Conservation (phyloP, 2,113 vertebrate genomes). For the Gobius niger region DNA sequence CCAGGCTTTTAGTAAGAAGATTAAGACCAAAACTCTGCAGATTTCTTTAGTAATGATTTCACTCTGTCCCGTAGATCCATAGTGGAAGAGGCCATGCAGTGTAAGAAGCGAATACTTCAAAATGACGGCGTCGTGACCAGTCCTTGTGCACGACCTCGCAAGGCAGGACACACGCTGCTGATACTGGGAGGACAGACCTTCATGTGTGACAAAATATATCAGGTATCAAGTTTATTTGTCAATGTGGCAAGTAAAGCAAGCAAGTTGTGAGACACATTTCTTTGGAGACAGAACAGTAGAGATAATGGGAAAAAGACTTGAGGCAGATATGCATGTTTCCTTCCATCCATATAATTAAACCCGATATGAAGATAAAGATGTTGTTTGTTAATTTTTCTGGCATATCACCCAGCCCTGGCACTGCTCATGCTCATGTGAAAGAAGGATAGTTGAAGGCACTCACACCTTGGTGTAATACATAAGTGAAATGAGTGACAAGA, state of each 20-base stretch:
- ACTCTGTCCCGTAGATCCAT: slow-evolving; percentile 56
- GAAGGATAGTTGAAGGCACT: not conserved
- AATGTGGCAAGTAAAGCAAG: not conserved
- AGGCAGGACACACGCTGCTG: slow-evolving; percentile 90
- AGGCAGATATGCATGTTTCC: too few species aligned
- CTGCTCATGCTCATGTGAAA: too few species aligned
- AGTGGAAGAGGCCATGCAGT: slow-evolving; percentile 87
- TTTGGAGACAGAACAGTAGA: too few species aligned
- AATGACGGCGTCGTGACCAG: slow-evolving; percentile 89
- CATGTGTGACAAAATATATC: slow-evolving; percentile 97
- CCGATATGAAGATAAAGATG: too few species aligned
- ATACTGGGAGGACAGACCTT: slow-evolving; percentile 95
- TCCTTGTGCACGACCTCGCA: slow-evolving; percentile 88
- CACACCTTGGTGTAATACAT: not conserved
- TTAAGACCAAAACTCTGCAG: not conserved
- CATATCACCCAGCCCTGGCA: too few species aligned
- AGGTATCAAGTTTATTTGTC: slow-evolving; percentile 45
- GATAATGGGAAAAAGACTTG: too few species aligned
- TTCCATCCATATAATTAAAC: too few species aligned
- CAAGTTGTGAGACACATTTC: too few species aligned
- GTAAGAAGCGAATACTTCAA: slow-evolving; percentile 89
- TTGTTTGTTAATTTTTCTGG: too few species aligned
- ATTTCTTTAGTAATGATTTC: not conserved
- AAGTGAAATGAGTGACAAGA: not conserved
- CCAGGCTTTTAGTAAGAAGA: not conserved